Evolutionary conservation across 2,888 invertebrate species (phyloP).

Genomic region (Lutraria lutraria): DNA sequence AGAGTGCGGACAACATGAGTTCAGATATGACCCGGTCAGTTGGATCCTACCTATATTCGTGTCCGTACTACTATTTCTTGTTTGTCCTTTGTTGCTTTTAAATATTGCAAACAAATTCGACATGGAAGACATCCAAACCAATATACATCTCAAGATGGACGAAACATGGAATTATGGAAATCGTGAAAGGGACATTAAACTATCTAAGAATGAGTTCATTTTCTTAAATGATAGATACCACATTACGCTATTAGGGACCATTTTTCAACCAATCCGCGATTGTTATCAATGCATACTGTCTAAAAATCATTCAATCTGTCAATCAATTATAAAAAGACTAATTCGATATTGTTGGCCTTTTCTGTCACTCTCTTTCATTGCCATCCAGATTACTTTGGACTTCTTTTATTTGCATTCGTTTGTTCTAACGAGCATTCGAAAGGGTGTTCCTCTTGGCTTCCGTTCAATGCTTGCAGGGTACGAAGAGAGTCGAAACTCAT

Average conservation of each 20-base stretch:
- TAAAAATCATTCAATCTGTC: not conserved
- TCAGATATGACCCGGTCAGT: slow-evolving; percentile 57
- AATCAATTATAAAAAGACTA: slow-evolving; percentile 32
- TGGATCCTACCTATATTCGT: slow-evolving; percentile 63
- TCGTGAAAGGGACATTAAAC: too few species aligned
- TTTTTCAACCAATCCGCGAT: slow-evolving; percentile 13
- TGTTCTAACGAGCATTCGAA: slow-evolving; percentile 60
- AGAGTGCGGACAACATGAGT: not conserved
- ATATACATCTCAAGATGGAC: not conserved
- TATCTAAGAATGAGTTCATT: not conserved
- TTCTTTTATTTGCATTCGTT: slow-evolving; percentile 43
- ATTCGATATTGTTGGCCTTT: slow-evolving; percentile 47
- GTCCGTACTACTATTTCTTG: slow-evolving; percentile 59
- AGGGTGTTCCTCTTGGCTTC: slow-evolving; percentile 70
- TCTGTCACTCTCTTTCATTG: slow-evolving; percentile 57
- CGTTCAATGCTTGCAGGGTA: slow-evolving; percentile 67
- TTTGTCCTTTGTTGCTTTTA: slow-evolving; percentile 57
- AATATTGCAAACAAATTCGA: slow-evolving; percentile 18
- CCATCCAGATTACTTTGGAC: slow-evolving; percentile 63
- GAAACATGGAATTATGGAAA: not conserved
- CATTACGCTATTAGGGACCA: slow-evolving; percentile 11
- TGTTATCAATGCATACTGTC: not conserved
- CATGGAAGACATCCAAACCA: not conserved
- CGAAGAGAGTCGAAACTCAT: slow-evolving; percentile 57
- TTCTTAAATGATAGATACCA: slow-evolving; percentile 9